phyloP scores from a whole-genome alignment of 2,888 invertebrate genomes.

The Abrostola tripartita region DNA sequence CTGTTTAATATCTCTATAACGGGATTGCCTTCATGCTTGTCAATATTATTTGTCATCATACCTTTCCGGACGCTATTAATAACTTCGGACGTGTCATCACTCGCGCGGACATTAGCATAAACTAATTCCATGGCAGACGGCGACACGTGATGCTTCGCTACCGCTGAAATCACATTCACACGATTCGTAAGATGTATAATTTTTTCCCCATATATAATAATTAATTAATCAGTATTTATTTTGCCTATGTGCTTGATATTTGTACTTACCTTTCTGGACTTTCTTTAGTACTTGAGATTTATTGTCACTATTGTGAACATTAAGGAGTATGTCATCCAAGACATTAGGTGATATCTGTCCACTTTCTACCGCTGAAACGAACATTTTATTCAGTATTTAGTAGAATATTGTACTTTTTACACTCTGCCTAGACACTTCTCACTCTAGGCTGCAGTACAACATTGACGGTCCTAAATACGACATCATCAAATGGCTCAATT shows the following conservation, averaged over 20 bases:
- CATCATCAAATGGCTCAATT: too few relatives aligned
- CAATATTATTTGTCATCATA: background rate
- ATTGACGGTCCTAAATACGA: too few relatives aligned
- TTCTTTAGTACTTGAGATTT: conserved; percentile 20
- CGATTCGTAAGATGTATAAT: background rate
- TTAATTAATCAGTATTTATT: too few relatives aligned
- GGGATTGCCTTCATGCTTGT: too few relatives aligned
- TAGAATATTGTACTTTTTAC: too few relatives aligned
- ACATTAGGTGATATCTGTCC: background rate
- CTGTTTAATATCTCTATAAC: too few relatives aligned
- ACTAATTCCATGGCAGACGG: background rate
- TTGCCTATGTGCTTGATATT: background rate
- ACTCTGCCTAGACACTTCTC: too few relatives aligned
- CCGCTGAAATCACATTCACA: background rate
- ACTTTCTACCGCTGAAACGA: background rate
- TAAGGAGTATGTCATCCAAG: conserved; percentile 2
- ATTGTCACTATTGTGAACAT: conserved; percentile 9
- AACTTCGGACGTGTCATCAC: background rate
- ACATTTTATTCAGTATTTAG: background rate
- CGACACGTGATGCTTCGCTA: background rate
- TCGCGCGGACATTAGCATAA: background rate
- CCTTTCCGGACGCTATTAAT: background rate
- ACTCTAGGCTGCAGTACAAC: too few relatives aligned
- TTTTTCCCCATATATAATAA: too few relatives aligned
- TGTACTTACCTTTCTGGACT: conserved; percentile 28